Base-by-base conservation (phyloP, 2,113 vertebrate genomes). In the Barnardius zonarius region DNA sequence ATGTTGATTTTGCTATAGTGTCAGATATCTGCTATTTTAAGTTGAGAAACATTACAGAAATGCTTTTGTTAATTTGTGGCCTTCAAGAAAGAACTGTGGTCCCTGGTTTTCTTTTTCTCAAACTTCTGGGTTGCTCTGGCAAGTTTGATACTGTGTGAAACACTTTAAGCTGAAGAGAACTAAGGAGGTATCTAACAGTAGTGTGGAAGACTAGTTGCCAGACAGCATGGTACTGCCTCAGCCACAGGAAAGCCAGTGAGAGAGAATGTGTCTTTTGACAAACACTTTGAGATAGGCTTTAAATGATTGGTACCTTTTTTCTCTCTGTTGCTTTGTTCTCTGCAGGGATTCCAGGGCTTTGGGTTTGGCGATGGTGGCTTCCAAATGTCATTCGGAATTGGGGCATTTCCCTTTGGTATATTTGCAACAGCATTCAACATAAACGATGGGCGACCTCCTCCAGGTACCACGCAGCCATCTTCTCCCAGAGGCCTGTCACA, bases 381-480 rank as follows among this genome's bases (percentile, higher is more conserved):
- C 96, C 99, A 99, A 95, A 99, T 99, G 99, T 99, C 99, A 0
- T 99, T 99, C 48, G 99, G 99, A 86, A 99, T 99, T 24, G 99
- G 99, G 30, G 99, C 99, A 1, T 99, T 99, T 98, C 99, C 99
- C 11, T 99, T 99, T 93, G 99, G 99, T 74, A 99, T 99, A 97
- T 99, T 99, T 92, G 99, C 99, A 13, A 99, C 99, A 91, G 99
- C 99, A 4, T 99, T 99, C 96, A 99, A 99, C 97, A 99, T 99
- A 96, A 99, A 99, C 0, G 99, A 99, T 1, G 99, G 99, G 24
- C 97, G 99, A 85, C 99, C 99, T 64, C 99, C 99, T 75, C 99
- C 99, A 98, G 99, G 99, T 99, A 98, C 77, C 7, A 3, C 1
- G 2, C n/a, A 8, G 64, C 39, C 24, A 1, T 14, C 74, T 86